These are phyloP conservation scores for Apantesis nais DNA, from an alignment of 2,888 invertebrate species.

Conservation along the genomic window DNA sequence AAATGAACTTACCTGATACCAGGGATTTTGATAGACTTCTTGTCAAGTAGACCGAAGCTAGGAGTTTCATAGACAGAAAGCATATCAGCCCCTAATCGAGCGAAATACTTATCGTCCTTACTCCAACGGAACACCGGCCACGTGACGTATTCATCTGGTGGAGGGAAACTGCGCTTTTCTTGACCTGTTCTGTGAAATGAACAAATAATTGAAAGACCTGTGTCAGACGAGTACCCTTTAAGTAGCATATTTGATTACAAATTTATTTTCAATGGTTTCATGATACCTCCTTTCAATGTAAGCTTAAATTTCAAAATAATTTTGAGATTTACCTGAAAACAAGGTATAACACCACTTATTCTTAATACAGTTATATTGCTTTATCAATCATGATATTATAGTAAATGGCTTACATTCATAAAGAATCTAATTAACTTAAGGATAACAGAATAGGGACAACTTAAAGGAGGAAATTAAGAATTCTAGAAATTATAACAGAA, in stretches of 20 bases:
- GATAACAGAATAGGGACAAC: not conserved
- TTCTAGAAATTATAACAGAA: not conserved
- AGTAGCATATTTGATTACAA: not conserved
- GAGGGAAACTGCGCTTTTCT: slow-evolving; percentile 95
- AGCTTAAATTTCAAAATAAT: no score
- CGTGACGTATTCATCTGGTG: slow-evolving; percentile 92
- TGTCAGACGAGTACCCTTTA: not conserved
- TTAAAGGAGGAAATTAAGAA: not conserved
- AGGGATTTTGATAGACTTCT: slow-evolving; percentile 96
- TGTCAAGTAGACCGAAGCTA: slow-evolving; percentile 96
- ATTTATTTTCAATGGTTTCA: not conserved
- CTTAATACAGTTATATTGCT: no score
- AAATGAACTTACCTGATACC: slow-evolving; percentile 87
- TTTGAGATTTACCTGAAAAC: no score
- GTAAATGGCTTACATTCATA: no score
- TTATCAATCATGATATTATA: no score
- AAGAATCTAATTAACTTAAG: not conserved
- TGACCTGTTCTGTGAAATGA: slow-evolving; percentile 89
- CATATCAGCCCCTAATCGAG: slow-evolving; percentile 92
- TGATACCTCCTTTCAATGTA: not conserved
- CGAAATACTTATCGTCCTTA: slow-evolving; percentile 97
- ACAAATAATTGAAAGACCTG: not conserved
- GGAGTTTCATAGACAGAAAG: slow-evolving; percentile 98
- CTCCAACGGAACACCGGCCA: slow-evolving; percentile 99
- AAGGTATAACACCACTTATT: no score